Percentiles rank a stretch among this genome's conserved stretches.
Evolutionary conservation across 2,888 invertebrate species (phyloP).

Genomic region (Drosophila hamatofila): DNA sequence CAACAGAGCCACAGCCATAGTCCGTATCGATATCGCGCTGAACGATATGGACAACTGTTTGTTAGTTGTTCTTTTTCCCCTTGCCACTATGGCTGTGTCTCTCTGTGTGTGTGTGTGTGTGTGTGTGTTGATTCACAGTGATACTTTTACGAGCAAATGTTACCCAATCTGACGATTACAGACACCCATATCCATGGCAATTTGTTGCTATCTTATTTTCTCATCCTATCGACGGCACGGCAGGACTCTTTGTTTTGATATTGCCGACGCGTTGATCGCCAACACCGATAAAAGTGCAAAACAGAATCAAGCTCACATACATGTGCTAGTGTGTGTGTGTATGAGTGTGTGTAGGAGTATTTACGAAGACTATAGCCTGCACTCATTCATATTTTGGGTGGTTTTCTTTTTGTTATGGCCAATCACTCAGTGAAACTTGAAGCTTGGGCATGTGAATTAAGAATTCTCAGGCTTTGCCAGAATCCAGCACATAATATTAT

Average conservation of each 20-base stretch:
- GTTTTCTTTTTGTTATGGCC: not conserved
- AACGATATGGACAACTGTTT: slow-evolving; percentile 40
- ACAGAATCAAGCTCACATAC: slow-evolving; percentile 3
- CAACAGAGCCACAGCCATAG: slow-evolving; percentile 24
- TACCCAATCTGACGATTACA: slow-evolving; percentile 76
- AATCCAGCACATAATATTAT: not conserved
- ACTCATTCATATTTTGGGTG: slow-evolving; percentile 14
- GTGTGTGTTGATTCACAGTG: slow-evolving; percentile 50
- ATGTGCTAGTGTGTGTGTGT: not conserved
- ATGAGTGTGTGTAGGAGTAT: slow-evolving; percentile 6
- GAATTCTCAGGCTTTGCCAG: not conserved
- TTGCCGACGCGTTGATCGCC: slow-evolving; percentile 64
- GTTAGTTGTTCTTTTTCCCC: slow-evolving; percentile 11
- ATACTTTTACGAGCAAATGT: slow-evolving; percentile 72
- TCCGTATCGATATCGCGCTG: slow-evolving; percentile 39
- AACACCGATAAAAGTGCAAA: slow-evolving; percentile 56
- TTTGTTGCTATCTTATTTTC: slow-evolving; percentile 76
- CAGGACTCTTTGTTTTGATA: slow-evolving; percentile 77
- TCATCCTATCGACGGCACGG: slow-evolving; percentile 71
- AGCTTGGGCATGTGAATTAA: not conserved
- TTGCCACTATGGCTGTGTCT: not conserved
- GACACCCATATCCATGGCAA: slow-evolving; percentile 69
- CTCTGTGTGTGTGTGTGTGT: slow-evolving; percentile 19
- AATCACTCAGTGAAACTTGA: slow-evolving; percentile 8
- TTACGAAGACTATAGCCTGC: not conserved